Evolutionary conservation across 1,140 invertebrate genomes (phyloP).

Genomic region (Drosophila sechellia): DNA sequence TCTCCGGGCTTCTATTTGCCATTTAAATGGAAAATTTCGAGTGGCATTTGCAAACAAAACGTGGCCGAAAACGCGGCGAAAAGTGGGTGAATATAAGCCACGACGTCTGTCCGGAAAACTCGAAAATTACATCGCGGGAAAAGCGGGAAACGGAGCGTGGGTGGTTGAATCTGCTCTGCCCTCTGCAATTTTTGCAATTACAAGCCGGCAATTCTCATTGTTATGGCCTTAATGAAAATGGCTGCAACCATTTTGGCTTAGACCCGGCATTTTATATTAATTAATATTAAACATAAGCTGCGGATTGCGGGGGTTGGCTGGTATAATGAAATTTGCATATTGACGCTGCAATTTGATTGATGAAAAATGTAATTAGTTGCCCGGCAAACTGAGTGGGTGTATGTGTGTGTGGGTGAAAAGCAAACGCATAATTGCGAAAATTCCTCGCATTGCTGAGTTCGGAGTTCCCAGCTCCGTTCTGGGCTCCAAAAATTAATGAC

Average conservation of each 20-base stretch:
- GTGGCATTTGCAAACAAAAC: slow-evolving; percentile 74
- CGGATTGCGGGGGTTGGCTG: not conserved
- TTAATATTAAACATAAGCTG: slow-evolving; percentile 72
- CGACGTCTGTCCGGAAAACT: slow-evolving; percentile 25
- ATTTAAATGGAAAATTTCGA: slow-evolving; percentile 74
- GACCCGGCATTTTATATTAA: slow-evolving; percentile 73
- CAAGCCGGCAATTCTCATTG: slow-evolving; percentile 68
- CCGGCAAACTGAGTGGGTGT: slow-evolving; percentile 6
- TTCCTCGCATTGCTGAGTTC: slow-evolving; percentile 2
- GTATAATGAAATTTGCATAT: slow-evolving; percentile 65
- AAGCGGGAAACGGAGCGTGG: not conserved
- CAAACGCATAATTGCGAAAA: slow-evolving; percentile 20
- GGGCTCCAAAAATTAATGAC: slow-evolving; percentile 18
- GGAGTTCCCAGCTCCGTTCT: not conserved
- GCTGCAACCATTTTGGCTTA: slow-evolving; percentile 68
- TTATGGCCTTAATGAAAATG: slow-evolving; percentile 75
- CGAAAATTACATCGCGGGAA: slow-evolving; percentile 41
- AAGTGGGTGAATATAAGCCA: slow-evolving; percentile 76
- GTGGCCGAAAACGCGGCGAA: slow-evolving; percentile 58
- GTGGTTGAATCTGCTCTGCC: not conserved
- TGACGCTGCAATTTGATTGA: slow-evolving; percentile 71
- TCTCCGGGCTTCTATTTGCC: slow-evolving; percentile 50
- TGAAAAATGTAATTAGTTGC: slow-evolving; percentile 72
- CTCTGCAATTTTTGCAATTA: slow-evolving; percentile 75
- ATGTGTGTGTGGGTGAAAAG: not conserved